Conservation (phyloP, 30 jellyfish, hydroid and myxozoan species). For the Aurelia coerulea region DNA sequence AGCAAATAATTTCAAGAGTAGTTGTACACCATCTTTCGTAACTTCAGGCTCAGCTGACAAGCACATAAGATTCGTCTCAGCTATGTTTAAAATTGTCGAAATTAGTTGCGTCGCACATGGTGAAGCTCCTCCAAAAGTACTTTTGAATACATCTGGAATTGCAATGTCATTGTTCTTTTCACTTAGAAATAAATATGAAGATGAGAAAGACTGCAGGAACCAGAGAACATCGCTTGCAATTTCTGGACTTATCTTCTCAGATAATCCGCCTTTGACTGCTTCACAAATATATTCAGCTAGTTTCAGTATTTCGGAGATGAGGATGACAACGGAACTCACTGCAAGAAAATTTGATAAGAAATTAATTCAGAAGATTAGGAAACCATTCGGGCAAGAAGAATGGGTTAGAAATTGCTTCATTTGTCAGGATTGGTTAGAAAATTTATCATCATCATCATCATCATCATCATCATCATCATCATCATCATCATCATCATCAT, state of each 20-base stretch:
- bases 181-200: conserved; percentile 59
- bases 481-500: too few relatives aligned
- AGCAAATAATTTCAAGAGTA: conserved; percentile 57
- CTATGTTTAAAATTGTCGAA: conserved; percentile 56
- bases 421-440: too few relatives aligned
- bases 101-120: conserved; percentile 66
- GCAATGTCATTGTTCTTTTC: conserved; percentile 22
- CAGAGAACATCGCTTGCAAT: conserved; percentile 79
- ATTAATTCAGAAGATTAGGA: background rate
- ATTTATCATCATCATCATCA: too few relatives aligned
- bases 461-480: too few relatives aligned
- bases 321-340: conserved; percentile 75
- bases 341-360: background rate
- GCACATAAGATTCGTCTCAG: conserved; percentile 49
- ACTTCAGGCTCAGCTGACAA: conserved; percentile 91
- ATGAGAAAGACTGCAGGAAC: conserved; percentile 76
- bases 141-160: conserved; percentile 39
- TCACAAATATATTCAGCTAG: conserved; percentile 69
- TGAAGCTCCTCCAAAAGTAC: conserved; percentile 54
- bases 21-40: conserved; percentile 77
- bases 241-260: conserved; percentile 84
- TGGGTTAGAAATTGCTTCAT: too few relatives aligned
- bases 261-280: conserved; percentile 56
- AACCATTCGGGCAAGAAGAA: too few relatives aligned
- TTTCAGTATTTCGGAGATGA: conserved; percentile 51